Evolutionary conservation across 2,113 vertebrate genomes (phyloP).

Genomic region (Herpetotheres cachinnans): DNA sequence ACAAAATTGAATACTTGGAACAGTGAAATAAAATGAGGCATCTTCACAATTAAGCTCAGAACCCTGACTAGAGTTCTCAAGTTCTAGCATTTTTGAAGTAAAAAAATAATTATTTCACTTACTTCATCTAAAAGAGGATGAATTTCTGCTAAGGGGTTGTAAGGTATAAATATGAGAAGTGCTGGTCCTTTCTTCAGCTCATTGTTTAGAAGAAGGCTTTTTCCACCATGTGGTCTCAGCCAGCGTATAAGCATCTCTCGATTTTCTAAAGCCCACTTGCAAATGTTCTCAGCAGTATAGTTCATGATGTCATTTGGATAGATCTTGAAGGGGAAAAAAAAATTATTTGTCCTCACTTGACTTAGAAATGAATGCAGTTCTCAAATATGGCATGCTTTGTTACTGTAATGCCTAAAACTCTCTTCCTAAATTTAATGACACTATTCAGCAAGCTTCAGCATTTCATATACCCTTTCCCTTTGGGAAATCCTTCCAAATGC

Average conservation of each 20-base stretch:
- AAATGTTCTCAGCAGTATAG: conserved; percentile 89
- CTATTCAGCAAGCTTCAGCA: neutral
- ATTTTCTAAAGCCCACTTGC: conserved; percentile 89
- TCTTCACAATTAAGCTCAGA: neutral
- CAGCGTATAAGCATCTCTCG: conserved; percentile 83
- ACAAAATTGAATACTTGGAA: neutral
- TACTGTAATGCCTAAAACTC: neutral
- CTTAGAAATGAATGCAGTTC: neutral
- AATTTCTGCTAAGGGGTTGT: conserved; percentile 80
- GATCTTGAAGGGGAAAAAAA: conserved; percentile 69
- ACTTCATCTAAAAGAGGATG: conserved; percentile 86
- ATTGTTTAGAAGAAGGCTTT: conserved; percentile 88
- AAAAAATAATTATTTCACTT: conserved; percentile 26
- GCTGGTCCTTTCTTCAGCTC: conserved; percentile 94
- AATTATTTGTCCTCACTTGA: neutral
- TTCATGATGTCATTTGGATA: conserved; percentile 83
- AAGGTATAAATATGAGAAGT: conserved; percentile 89
- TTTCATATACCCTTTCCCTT: neutral
- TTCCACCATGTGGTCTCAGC: conserved; percentile 89
- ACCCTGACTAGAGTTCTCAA: neutral
- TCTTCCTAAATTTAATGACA: neutral
- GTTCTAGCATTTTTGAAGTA: neutral
- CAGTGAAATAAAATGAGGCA: neutral
- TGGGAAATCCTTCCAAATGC: neutral
- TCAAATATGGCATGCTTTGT: neutral